Evolutionary conservation across 2,113 vertebrate genomes (phyloP).

Genomic region (Sylvilagus bachmani): DNA sequence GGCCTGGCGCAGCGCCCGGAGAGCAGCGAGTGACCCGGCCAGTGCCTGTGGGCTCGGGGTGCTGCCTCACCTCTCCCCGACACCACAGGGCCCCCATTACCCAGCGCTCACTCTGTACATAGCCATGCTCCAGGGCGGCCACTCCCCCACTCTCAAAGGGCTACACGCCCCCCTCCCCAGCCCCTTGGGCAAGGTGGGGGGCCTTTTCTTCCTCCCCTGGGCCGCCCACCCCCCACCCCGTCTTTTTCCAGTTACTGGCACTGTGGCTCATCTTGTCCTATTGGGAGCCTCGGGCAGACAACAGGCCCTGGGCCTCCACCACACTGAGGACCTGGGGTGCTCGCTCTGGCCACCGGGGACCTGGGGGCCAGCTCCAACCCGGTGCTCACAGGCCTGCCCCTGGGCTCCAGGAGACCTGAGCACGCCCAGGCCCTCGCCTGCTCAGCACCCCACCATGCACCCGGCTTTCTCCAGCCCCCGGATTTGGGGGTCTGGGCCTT

Average conservation of each 20-base stretch:
- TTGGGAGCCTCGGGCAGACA: neutral
- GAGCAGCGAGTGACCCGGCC: neutral
- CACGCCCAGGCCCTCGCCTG: neutral
- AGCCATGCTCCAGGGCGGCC: conserved; percentile 72
- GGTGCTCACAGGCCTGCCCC: too few relatives aligned
- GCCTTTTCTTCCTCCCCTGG: conserved; percentile 54
- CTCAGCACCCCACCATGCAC: neutral
- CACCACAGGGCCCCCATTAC: neutral
- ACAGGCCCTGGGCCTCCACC: neutral
- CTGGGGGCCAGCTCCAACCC: too few relatives aligned
- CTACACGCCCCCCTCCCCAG: conserved; percentile 69
- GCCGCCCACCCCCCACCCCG: conserved; percentile 23
- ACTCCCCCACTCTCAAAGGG: conserved; percentile 78
- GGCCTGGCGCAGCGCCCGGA: neutral
- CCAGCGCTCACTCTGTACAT: conserved; percentile 60
- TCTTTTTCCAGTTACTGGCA: neutral
- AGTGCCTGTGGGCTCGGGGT: neutral
- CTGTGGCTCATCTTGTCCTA: neutral
- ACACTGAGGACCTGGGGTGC: neutral
- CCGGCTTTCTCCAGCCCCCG: neutral
- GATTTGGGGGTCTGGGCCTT: neutral
- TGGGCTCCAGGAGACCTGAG: neutral
- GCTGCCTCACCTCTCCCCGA: conserved; percentile 21
- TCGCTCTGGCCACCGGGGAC: too few relatives aligned
- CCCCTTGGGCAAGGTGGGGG: conserved; percentile 67